These are phyloP conservation scores for Myotis pilosus DNA, from an alignment of 2,797 vertebrate genomes.

Conservation along the genomic window DNA sequence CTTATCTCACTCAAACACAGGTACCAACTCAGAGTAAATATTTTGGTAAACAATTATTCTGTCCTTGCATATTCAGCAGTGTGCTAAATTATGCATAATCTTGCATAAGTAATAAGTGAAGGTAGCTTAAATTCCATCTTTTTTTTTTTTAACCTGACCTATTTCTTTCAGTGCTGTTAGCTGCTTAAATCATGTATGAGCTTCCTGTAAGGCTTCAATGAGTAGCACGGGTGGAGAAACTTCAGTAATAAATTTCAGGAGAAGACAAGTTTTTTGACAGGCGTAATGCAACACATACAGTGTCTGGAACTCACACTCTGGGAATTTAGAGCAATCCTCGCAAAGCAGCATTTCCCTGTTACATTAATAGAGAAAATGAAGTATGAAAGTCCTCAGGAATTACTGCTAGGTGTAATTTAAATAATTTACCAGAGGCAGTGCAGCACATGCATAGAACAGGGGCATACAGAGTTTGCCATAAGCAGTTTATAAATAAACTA, in stretches of 20 bases:
- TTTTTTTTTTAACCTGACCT: slow-evolving; percentile 87
- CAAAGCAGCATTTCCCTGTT: slow-evolving; percentile 89
- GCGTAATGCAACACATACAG: slow-evolving; percentile 87
- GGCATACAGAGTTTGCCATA: slow-evolving; percentile 88
- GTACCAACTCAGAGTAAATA: slow-evolving; percentile 89
- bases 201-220: slow-evolving; percentile 90
- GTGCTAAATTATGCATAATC: slow-evolving; percentile 93
- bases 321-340: slow-evolving; percentile 89
- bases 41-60: slow-evolving; percentile 92
- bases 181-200: slow-evolving; percentile 92
- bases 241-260: slow-evolving; percentile 90
- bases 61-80: slow-evolving; percentile 90
- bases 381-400: slow-evolving; percentile 89
- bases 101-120: slow-evolving; percentile 92
- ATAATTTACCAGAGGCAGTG: slow-evolving; percentile 90
- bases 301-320: slow-evolving; percentile 88
- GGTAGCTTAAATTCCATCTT: slow-evolving; percentile 88
- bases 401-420: slow-evolving; percentile 90
- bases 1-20: slow-evolving; percentile 90
- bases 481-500: slow-evolving; percentile 91
- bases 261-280: slow-evolving; percentile 90
- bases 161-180: slow-evolving; percentile 92
- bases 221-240: slow-evolving; percentile 88
- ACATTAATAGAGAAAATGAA: slow-evolving; percentile 90
- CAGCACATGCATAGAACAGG: slow-evolving; percentile 87